These are phyloP conservation scores for Ophion obscuratus DNA, from an alignment of 2,888 invertebrate species.

Conservation along the genomic window DNA sequence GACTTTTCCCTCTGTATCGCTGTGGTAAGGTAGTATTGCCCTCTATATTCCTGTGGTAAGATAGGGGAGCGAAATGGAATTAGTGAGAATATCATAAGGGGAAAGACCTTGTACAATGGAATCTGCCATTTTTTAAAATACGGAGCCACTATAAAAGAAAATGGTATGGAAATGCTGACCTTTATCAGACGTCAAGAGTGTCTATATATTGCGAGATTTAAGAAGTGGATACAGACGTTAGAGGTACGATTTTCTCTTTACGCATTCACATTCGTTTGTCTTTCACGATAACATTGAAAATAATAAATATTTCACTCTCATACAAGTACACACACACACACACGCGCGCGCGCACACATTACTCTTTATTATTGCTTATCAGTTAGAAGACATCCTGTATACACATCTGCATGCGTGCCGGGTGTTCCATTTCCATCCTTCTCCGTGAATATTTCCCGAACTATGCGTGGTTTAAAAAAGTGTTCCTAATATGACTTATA, in stretches of 20 bases:
- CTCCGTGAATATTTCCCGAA: background rate
- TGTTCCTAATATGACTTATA: background rate
- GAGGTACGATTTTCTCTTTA: background rate
- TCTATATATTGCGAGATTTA: background rate
- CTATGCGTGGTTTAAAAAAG: background rate
- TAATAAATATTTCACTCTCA: background rate
- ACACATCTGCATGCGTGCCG: background rate
- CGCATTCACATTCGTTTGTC: background rate
- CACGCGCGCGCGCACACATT: background rate
- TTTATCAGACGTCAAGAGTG: background rate
- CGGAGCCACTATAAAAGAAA: background rate
- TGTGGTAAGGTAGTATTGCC: too few relatives aligned
- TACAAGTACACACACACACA: too few relatives aligned
- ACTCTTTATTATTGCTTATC: background rate
- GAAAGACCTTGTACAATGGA: too few relatives aligned
- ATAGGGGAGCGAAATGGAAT: too few relatives aligned
- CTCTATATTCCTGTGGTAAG: too few relatives aligned
- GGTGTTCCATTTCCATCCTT: background rate
- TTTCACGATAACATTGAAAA: background rate
- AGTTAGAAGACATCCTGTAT: background rate
- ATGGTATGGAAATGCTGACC: background rate
- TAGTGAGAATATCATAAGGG: too few relatives aligned
- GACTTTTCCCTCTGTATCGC: too few relatives aligned
- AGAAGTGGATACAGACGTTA: background rate
- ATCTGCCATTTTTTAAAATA: too few relatives aligned